Base-by-base conservation (phyloP, 2,113 vertebrate genomes). In the Periophthalmus modestus region DNA sequence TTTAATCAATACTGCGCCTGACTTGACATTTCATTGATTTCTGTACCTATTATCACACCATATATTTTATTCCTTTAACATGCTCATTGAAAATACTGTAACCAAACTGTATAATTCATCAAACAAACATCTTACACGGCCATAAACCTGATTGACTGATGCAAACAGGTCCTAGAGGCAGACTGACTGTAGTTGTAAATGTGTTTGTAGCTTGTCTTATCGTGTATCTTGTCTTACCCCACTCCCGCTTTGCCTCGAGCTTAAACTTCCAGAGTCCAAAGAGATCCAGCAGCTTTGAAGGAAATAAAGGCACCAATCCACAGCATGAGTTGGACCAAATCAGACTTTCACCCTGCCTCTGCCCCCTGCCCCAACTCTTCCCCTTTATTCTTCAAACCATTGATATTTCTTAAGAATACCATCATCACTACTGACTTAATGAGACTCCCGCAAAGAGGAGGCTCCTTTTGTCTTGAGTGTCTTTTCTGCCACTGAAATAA, bases 241-340 rank as follows among this genome's bases (percentile, higher is more conserved):
- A 11, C 61, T 70, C 72, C 57, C 55, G 67, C 73, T 74, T 76
- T 74, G 75, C 77, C 76, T 68, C 69, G 24, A 71, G 75, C 81
- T 62, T 50, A 10, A 68, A 66, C 77, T 73, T 68, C 76, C 84
- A 66, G 81, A 66, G 43, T 83, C 81, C 76, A 82, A 39, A 63
- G 81, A 87, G 86, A 83, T 58, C 57, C 57, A 28, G 57, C 24
- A 67, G 72, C 87, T 90, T 88, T 90, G 83, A 89, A 83, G 79
- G 74, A 75, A 86, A 83, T 62, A 39, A 48, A 85, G 74, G 75
- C 66, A 69, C 75, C 77, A 43, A 63, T 75, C 78, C 68, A 72
- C 55, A 61, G 6, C 72, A 78, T 72, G 74, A 79, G 75, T 75
- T 80, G 84, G 66, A 46, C 79, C 52, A 75, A 78, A 84, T 62